Conservation (phyloP, 1,140 invertebrate species). For the Eciton burchellii region DNA sequence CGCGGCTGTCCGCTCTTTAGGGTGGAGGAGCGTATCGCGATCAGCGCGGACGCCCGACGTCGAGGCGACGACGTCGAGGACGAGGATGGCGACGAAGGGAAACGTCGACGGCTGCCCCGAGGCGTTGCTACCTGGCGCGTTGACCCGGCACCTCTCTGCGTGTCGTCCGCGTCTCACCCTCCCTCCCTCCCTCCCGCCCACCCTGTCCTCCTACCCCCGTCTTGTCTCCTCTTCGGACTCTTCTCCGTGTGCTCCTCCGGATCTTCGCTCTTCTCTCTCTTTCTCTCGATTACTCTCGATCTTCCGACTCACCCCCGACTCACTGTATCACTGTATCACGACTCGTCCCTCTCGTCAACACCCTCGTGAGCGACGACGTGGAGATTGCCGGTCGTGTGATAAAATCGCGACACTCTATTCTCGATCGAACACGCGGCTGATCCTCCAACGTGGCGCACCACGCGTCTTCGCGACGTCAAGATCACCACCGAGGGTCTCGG, state of each 20-base stretch:
- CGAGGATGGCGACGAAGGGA: slow-evolving; percentile 65
- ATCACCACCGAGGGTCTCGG: slow-evolving; percentile 30
- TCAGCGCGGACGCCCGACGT: slow-evolving; percentile 34
- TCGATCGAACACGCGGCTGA: slow-evolving; percentile 26
- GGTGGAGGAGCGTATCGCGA: slow-evolving; percentile 40
- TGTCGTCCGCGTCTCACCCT: slow-evolving; percentile 73
- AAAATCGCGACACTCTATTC: slow-evolving; percentile 69
- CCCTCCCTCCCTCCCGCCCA: slow-evolving; percentile 64
- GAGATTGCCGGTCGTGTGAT: slow-evolving; percentile 25
- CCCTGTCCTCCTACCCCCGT: slow-evolving; percentile 56
- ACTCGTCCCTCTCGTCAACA: slow-evolving; percentile 33
- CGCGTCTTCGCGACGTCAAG: slow-evolving; percentile 34
- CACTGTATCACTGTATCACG: slow-evolving; percentile 63
- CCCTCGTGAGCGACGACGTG: slow-evolving; percentile 23
- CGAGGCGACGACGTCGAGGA: slow-evolving; percentile 52
- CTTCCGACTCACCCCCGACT: slow-evolving; percentile 9
- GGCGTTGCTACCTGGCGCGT: slow-evolving; percentile 76
- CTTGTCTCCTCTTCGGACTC: slow-evolving; percentile 61
- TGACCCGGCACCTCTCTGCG: slow-evolving; percentile 75
- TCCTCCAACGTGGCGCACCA: slow-evolving; percentile 11
- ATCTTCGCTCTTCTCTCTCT: slow-evolving; percentile 35
- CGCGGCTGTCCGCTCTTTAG: slow-evolving; percentile 52
- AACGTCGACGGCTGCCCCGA: slow-evolving; percentile 71
- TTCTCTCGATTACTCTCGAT: slow-evolving; percentile 11
- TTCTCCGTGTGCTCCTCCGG: slow-evolving; percentile 53